Evolutionary conservation across 2,888 invertebrate genomes (phyloP), one percentile per base, ranked within the genome.

Genomic region (Ypsolopha scabrella): DNA sequence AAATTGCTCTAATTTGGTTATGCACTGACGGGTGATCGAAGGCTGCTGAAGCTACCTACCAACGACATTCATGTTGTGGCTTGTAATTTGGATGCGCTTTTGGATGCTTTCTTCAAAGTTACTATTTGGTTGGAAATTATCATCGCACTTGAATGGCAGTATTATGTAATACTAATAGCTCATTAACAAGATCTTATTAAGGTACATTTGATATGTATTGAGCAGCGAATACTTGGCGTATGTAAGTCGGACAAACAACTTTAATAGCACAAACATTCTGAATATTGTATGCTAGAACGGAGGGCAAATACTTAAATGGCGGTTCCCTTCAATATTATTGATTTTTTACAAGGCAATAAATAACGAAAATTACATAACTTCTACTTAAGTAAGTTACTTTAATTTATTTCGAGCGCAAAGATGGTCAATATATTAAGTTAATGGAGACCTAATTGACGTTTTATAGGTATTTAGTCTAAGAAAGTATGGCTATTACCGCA

Each of bases 1-100:
- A 83, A 83, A 85, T 86, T 85, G 82, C 79, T 80, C 80, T 83
- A 86, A 86, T 85, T 86, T 78, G 78, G 80, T 81, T 82, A 81
- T 81, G 74, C 70, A 69, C 75, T 80, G 82, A 78, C 79, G 76
- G 73, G 66, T 80, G 78, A 81, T 80, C 76, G 80, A 78, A 79
- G 72, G 68, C 68, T 70, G 66, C 70, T 69, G 68, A 70, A 68
- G 63, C 67, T 60, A 63, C 64, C 60, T 61, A 62, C 67, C 60
- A 61, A 64, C 67, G 72, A 68, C 68, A 69, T 64, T 69, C 60
- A 60, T 63, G 58, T 59, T 68, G 69, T 58, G 65, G 64, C 64
- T 60, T 65, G 67, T 70, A 72, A 72, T 70, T 72, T 72, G 62
- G 54, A 60, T 58, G 55, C 4, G 24, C 57, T 59, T 64, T 60